phyloP scores from a whole-genome alignment of 2,113 vertebrate species.

The Suricata suricatta region DNA sequence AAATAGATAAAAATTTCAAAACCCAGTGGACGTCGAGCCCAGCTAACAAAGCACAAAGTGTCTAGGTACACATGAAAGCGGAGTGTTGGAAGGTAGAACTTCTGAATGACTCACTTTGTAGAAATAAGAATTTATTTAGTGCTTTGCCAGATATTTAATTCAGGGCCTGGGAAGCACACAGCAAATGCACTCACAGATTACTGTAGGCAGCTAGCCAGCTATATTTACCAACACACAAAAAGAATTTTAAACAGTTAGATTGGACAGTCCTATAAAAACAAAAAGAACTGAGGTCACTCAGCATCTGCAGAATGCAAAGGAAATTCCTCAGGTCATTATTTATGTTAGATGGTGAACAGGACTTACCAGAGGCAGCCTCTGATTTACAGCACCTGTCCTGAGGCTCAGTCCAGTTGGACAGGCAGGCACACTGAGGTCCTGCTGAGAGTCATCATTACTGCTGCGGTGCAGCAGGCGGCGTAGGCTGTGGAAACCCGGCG shows the following conservation, averaged over 20 bases:
- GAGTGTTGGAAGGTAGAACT: slow-evolving; percentile 29
- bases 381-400: slow-evolving; percentile 71
- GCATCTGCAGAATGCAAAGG: slow-evolving; percentile 64
- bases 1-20: slow-evolving; percentile 70
- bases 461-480: slow-evolving; percentile 73
- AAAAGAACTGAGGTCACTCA: not conserved
- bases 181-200: slow-evolving; percentile 83
- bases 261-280: slow-evolving; percentile 63
- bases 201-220: slow-evolving; percentile 59
- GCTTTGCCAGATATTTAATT: slow-evolving; percentile 80
- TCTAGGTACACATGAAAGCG: not conserved
- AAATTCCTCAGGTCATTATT: not conserved
- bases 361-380: accelerated
- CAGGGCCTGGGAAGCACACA: slow-evolving; percentile 68
- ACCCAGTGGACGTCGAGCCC: slow-evolving; percentile 67
- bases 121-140: slow-evolving; percentile 80
- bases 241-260: slow-evolving; percentile 75
- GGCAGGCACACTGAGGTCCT: slow-evolving; percentile 78
- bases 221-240: slow-evolving; percentile 63
- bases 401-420: slow-evolving; percentile 62
- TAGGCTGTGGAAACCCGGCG: slow-evolving; percentile 73
- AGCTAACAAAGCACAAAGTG: slow-evolving; percentile 65
- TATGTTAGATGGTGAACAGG: not conserved
- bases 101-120: slow-evolving; percentile 68
- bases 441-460: slow-evolving; percentile 72